Conservation (phyloP, 2,797 vertebrate species). For the Kryptolebias ocellatus region DNA sequence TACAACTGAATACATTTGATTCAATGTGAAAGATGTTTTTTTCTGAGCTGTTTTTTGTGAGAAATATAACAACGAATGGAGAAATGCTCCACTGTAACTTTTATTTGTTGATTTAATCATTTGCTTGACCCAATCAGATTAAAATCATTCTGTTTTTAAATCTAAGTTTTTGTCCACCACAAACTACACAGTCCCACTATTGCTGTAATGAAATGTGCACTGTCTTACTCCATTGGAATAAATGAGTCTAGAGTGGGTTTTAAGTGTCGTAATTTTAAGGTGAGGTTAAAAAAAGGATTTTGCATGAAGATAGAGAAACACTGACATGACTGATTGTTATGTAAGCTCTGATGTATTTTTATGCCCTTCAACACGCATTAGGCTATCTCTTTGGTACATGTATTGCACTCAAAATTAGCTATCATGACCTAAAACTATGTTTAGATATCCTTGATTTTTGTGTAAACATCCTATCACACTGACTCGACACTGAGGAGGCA, state of each 20-base stretch:
- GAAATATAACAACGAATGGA: constrained; percentile 29
- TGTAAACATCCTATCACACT: constrained; percentile 23
- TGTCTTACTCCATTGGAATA: constrained; percentile 77
- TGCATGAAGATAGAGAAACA: constrained; percentile 16
- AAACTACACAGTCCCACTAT: constrained; percentile 65
- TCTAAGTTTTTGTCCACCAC: constrained; percentile 24
- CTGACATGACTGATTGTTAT: constrained; percentile 8
- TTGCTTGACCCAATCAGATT: constrained; percentile 34
- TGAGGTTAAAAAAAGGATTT: background rate
- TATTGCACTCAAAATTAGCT: constrained; percentile 22
- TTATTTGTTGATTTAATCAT: constrained; percentile 49
- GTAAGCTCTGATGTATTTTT: constrained; percentile 42
- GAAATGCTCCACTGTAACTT: constrained; percentile 38
- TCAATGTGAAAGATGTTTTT: constrained; percentile 19
- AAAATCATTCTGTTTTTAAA: constrained; percentile 45
- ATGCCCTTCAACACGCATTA: constrained; percentile 58
- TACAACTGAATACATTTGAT: constrained; percentile 20
- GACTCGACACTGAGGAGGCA: constrained; percentile 6
- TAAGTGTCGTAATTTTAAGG: constrained; percentile 31
- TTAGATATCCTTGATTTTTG: constrained; percentile 69
- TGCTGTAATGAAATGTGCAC: constrained; percentile 81
- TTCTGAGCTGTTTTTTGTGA: constrained; percentile 30
- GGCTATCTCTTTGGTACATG: constrained; percentile 1
- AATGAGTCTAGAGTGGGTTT: constrained; percentile 69
- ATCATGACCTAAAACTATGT: constrained; percentile 58